Base-by-base conservation (phyloP, 2,888 invertebrate genomes). In the Drosophila cracens region DNA sequence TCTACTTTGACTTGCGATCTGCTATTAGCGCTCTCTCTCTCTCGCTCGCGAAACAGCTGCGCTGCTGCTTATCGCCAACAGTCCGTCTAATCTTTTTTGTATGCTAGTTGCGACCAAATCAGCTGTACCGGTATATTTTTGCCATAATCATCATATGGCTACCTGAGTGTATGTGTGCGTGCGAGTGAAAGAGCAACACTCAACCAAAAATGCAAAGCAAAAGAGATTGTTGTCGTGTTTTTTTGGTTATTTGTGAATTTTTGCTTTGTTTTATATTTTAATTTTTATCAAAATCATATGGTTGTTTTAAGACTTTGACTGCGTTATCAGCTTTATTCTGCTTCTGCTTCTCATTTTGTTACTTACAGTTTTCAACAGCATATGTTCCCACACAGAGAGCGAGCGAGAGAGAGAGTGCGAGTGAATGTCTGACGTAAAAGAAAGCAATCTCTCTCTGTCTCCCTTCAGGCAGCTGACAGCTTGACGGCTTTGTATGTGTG, bases 71-170 rank as follows among this genome's bases (percentile, higher is more conserved):
- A 80, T 81, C 81, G 58, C 43, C 53, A 52, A 38, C 61, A 52
- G 49, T 52, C 53, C 56, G 68, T 36, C 75, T 81, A 76, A 78
- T 84, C 82, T 67, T 62, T 16, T 25, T 46, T 25, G 16, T 60
- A 48, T 59, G 65, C 57, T 77, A 85, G 84, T 79, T 81, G 82
- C 76, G 85, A 31, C 66, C 70, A 89, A 90, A 87, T 87, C 90
- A 90, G 90, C 90, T 90, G 87, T 90, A 87, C 87, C 90, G 87
- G 87, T 84, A 82, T 68, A 74, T 73, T 25, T 25, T 25, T 80
- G 58, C 67, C 79, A 85, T 83, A 79, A 86, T 90, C 88, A 89
- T 85, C 87, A 87, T 88, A 86, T 86, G 86, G 67, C 69, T 79
- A 84, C 79, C 79, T 89, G 78, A 73, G 46, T 46, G 4, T 25